Conservation (phyloP, 2,797 vertebrate species). For the Poeciliopsis infans region DNA sequence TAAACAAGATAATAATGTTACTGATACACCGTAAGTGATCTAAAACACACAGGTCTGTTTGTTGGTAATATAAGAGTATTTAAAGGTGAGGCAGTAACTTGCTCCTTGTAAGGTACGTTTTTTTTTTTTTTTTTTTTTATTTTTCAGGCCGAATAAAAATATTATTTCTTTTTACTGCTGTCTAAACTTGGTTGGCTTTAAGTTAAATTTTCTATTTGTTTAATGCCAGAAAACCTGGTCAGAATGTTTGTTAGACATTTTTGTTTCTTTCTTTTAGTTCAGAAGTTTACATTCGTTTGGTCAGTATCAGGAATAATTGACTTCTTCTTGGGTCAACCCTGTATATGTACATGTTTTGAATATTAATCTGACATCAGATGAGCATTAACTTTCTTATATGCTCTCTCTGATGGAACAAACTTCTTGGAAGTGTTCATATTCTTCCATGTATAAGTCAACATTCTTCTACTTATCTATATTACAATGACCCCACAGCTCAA, state of each 20-base stretch:
- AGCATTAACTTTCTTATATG: not conserved
- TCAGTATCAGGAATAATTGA: too few species aligned
- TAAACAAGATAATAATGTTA: slow-evolving; percentile 37
- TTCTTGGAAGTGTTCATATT: slow-evolving; percentile 29
- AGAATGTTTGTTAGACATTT: too few species aligned
- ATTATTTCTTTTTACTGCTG: not conserved
- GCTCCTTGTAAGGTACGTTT: not conserved
- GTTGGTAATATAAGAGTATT: slow-evolving; percentile 20
- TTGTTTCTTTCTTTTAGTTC: too few species aligned
- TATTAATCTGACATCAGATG: not conserved
- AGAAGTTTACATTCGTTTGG: too few species aligned
- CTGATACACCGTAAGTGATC: slow-evolving; percentile 33
- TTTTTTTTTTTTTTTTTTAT: not conserved
- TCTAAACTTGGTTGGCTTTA: not conserved
- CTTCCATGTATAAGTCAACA: slow-evolving; percentile 25
- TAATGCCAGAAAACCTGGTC: not conserved
- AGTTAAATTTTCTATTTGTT: not conserved
- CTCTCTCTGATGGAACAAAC: slow-evolving; percentile 12
- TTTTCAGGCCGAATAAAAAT: too few species aligned
- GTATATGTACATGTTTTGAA: slow-evolving; percentile 5
- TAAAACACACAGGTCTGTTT: slow-evolving; percentile 55
- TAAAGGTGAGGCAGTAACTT: slow-evolving; percentile 9
- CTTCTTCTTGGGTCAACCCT: too few species aligned
- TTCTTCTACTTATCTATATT: slow-evolving; percentile 32
- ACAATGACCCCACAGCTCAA: slow-evolving; percentile 22